Base-by-base conservation (phyloP, 1,140 invertebrate species). In the Saccostrea cuccullata region DNA sequence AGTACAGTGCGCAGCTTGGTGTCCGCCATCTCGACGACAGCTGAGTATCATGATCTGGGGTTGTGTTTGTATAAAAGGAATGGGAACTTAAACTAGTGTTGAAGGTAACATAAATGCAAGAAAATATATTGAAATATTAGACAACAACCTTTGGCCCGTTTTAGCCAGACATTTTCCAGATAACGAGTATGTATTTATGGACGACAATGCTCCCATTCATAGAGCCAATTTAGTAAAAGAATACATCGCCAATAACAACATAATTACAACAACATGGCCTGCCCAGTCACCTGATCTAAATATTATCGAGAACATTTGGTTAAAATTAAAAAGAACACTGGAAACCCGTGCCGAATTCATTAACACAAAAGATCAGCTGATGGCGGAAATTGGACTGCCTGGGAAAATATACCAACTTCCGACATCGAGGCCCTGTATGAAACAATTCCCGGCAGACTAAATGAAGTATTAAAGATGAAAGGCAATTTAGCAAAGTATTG, bases 201-300 rank as follows among this genome's bases (percentile, higher is more conserved):
- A 88, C 58, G 55, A 88, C 60, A 88, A 88, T 86, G 87, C 55
- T 60, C 67, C 84, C n/a, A 70, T 86, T 3, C 70, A 86, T 64
- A 40, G 70, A 55, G 40, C 87, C n/a, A n/a, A 56, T 73, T 8
- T 58, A 13, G 82, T 67, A 26, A 82, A 82, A 36, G 11, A 36
- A 77, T 88, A 40, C n/a, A 85, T 82, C 8, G 15, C 67, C 9
- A 84, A 85, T n/a, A 88, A 86, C 55, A 70, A 86, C 0, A 85
- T 88, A 36, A 36, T 55, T 26, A 26, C 83, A 12, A 17, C 70
- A n/a, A 23, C 13, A 40, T 88, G 84, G 73, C 70, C 87, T 15
- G 87, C 73, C n/a, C 84, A 88, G 55, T 77, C 55, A 13, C 70
- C 84, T 20, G 87, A 82, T 12, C 30, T 86, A 0, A 86, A 88